These are phyloP conservation scores for Panzeria rudis DNA, from an alignment of 2,888 invertebrate species.

Conservation along the genomic window DNA sequence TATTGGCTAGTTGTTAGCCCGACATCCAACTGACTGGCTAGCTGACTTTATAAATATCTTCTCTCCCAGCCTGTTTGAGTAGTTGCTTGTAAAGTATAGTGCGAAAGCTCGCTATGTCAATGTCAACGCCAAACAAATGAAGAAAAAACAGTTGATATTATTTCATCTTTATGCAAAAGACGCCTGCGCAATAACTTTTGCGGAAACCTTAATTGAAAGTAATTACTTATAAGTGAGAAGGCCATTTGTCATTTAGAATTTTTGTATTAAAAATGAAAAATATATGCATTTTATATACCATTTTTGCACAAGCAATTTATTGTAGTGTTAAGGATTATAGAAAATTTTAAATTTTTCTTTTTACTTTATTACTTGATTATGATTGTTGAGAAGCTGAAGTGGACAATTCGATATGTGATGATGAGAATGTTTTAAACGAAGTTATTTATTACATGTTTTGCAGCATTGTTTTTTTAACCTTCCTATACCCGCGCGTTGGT, in stretches of 20 bases:
- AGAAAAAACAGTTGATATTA: constrained; percentile 61
- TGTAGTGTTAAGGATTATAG: constrained; percentile 66
- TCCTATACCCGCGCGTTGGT: too few relatives aligned
- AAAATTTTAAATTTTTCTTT: background rate
- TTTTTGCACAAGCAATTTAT: constrained; percentile 55
- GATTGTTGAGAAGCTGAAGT: constrained; percentile 21
- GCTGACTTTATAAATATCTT: constrained; percentile 12
- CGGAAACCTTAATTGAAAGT: constrained; percentile 80
- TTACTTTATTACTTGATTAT: constrained; percentile 43
- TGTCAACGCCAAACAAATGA: constrained; percentile 80
- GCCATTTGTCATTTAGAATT: constrained; percentile 76
- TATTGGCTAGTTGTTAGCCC: constrained; percentile 49
- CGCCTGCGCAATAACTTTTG: constrained; percentile 77
- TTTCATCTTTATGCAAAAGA: constrained; percentile 65
- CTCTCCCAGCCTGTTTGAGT: constrained; percentile 30
- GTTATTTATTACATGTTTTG: background rate
- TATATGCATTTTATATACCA: constrained; percentile 48
- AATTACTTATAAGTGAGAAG: constrained; percentile 81
- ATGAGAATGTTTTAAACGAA: background rate
- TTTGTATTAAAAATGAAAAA: constrained; percentile 69
- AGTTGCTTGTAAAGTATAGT: constrained; percentile 58
- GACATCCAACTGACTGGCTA: background rate
- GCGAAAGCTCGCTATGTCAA: constrained; percentile 80
- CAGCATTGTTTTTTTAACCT: background rate
- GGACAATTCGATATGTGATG: constrained; percentile 19